These are phyloP conservation scores for Nycteola revayana DNA, from an alignment of 2,888 invertebrate genomes.

Conservation along the genomic window DNA sequence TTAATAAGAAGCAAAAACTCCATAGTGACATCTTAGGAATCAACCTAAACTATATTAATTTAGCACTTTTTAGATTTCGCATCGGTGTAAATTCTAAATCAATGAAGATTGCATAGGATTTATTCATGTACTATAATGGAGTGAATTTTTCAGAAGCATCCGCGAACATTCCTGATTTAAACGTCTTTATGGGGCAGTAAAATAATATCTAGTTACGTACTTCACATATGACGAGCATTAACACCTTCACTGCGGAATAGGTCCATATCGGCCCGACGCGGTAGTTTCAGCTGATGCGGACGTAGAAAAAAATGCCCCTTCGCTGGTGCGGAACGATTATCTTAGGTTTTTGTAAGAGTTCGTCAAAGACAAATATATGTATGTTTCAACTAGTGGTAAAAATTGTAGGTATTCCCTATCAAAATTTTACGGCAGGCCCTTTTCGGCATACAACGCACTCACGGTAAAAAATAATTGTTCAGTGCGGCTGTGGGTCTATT, in stretches of 20 bases:
- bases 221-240: background rate
- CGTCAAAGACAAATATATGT: slow-evolving; percentile 8
- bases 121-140: too few relatives aligned
- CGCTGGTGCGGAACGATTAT: slow-evolving; percentile 2
- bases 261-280: background rate
- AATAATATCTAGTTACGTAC: too few relatives aligned
- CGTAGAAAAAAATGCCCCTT: background rate
- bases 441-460: background rate
- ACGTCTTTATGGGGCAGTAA: too few relatives aligned
- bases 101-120: too few relatives aligned
- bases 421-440: background rate
- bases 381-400: slow-evolving; percentile 6
- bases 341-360: slow-evolving; percentile 9
- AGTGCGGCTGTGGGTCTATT: slow-evolving; percentile 10
- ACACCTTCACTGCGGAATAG: background rate
- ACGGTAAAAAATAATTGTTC: background rate
- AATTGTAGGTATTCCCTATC: slow-evolving; percentile 6
- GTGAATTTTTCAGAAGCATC: too few relatives aligned
- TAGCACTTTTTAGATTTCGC: too few relatives aligned
- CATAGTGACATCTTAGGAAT: too few relatives aligned
- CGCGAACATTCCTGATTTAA: too few relatives aligned
- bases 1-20: too few relatives aligned
- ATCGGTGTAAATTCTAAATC: too few relatives aligned
- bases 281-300: background rate
- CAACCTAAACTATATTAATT: too few relatives aligned